A percentile compares a stretch with the other conserved stretches of the same genome.
Evolutionary conservation across 2,113 vertebrate species (phyloP).

Genomic region (Aptenodytes forsteri): DNA sequence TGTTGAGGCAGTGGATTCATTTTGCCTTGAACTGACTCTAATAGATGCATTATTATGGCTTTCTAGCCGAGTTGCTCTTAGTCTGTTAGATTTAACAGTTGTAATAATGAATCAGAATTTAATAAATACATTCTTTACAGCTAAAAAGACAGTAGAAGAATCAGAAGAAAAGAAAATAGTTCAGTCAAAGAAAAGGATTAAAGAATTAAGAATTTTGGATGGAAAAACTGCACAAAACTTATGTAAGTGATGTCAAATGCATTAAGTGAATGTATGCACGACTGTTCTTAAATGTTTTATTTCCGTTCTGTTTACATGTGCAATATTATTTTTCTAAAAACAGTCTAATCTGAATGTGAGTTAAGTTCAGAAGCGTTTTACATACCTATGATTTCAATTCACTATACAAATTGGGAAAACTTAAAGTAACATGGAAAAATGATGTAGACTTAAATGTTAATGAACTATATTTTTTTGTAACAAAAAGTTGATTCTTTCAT

Average conservation of each 20-base stretch:
- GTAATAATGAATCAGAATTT: not conserved
- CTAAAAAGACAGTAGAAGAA: constrained; percentile 82
- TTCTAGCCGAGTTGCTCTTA: not conserved
- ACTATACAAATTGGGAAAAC: not conserved
- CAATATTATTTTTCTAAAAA: not conserved
- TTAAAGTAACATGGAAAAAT: not conserved
- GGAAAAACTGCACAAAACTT: constrained; percentile 93
- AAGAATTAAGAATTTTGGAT: constrained; percentile 91
- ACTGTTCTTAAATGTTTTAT: fast-evolving
- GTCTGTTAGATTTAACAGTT: not conserved
- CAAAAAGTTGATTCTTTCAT: not conserved
- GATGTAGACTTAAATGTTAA: not conserved
- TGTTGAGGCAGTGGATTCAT: not conserved
- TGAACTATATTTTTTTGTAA: not conserved
- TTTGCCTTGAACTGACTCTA: not conserved
- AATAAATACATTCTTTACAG: constrained; percentile 73
- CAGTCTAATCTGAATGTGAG: not conserved
- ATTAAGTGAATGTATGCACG: not conserved
- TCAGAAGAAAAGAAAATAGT: constrained; percentile 78
- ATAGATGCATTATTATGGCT: not conserved
- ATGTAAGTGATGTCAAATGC: constrained; percentile 79
- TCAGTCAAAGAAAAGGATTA: constrained; percentile 89
- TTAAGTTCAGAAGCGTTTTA: not conserved
- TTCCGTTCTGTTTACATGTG: not conserved
- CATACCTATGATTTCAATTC: not conserved